These are phyloP conservation scores for Mesembrinibis cayennensis DNA, from an alignment of 2,113 vertebrate genomes.

Conservation along the genomic window DNA sequence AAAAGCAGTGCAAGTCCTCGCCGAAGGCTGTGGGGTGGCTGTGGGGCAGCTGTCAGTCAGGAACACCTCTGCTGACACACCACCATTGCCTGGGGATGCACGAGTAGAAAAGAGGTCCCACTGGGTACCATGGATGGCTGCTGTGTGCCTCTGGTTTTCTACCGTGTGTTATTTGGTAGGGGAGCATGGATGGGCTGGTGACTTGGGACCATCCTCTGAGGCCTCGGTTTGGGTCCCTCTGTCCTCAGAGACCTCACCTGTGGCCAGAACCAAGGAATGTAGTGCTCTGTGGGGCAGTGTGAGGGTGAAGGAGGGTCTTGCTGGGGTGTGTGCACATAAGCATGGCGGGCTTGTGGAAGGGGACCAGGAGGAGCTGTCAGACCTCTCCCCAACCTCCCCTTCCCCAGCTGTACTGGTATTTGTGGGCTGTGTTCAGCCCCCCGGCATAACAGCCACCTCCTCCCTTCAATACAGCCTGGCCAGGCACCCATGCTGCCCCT, in stretches of 20 bases:
- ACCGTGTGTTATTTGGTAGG: not conserved
- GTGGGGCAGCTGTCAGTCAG: not conserved
- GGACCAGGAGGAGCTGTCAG: not conserved
- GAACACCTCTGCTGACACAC: not conserved
- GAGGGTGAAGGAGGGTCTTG: not conserved
- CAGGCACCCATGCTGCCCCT: fast-evolving
- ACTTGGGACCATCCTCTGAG: not conserved
- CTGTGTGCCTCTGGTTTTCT: not conserved
- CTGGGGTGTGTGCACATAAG: fast-evolving
- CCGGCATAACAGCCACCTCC: not conserved
- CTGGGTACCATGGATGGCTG: fast-evolving
- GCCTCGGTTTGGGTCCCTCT: not conserved
- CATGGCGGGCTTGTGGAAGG: not conserved
- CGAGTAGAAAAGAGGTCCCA: not conserved
- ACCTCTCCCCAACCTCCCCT: not conserved
- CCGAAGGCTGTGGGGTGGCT: not conserved
- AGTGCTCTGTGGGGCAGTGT: not conserved
- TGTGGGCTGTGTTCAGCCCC: fast-evolving
- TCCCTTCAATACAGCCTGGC: not conserved
- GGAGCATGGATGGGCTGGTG: not conserved
- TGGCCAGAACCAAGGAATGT: not conserved
- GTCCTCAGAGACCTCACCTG: not conserved
- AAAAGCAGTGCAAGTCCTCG: not conserved
- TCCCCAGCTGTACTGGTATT: not conserved
- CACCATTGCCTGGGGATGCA: not conserved